Percentiles rank a stretch among this genome's conserved stretches.
phyloP scores from a whole-genome alignment of 2,888 invertebrate genomes.

The Morinoia aosen region DNA sequence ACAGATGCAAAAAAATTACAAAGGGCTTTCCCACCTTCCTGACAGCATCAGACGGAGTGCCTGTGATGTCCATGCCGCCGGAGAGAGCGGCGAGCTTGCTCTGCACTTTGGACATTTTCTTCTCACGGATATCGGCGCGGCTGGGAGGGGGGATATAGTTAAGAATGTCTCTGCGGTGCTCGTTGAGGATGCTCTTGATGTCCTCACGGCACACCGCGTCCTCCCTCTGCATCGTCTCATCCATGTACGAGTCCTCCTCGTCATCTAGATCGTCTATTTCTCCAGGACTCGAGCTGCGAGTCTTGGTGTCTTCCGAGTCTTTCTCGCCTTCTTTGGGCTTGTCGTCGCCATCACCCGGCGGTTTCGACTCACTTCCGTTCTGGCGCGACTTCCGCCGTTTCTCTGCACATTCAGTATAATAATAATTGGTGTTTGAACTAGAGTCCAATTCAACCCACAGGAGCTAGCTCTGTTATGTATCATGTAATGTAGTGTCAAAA shows the following conservation, averaged over 20 bases:
- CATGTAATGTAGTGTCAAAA: neutral
- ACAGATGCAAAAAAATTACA: too few species aligned
- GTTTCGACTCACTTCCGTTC: conserved; percentile 53
- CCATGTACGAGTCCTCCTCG: conserved; percentile 79
- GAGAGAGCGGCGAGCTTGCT: conserved; percentile 66
- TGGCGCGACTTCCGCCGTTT: conserved; percentile 65
- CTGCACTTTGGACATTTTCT: conserved; percentile 66
- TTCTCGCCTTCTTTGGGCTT: conserved; percentile 28
- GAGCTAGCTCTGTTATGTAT: neutral
- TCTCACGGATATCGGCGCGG: conserved; percentile 63
- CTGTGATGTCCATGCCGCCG: conserved; percentile 65
- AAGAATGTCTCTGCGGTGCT: conserved; percentile 85
- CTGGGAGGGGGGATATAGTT: conserved; percentile 76
- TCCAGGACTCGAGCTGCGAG: conserved; percentile 46
- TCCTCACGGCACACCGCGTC: conserved; percentile 77
- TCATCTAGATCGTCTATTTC: conserved; percentile 63
- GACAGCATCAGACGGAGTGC: conserved; percentile 60
- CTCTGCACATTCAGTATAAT: conserved; percentile 52
- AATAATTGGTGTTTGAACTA: too few species aligned
- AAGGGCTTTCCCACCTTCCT: neutral
- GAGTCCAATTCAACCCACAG: neutral
- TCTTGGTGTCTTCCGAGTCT: conserved; percentile 14
- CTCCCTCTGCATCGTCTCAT: conserved; percentile 74
- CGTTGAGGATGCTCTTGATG: conserved; percentile 84
- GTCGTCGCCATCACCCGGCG: neutral